Evolutionary conservation across 1,140 invertebrate genomes (phyloP).

Genomic region (Ephestia elutella): DNA sequence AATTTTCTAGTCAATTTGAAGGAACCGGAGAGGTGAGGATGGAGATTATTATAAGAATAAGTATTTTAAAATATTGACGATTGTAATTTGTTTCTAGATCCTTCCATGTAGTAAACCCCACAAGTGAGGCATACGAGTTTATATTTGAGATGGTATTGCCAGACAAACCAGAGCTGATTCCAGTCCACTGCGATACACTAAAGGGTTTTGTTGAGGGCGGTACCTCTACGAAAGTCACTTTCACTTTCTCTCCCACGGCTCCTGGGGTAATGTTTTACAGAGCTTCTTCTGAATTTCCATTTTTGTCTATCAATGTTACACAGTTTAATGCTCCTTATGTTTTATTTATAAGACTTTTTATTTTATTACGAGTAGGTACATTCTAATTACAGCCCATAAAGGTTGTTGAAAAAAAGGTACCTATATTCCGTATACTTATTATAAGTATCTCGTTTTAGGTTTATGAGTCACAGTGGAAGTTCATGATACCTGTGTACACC

Average conservation of each 20-base stretch:
- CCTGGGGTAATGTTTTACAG: conserved; percentile 38
- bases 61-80: too few species aligned
- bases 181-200: conserved; percentile 56
- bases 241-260: conserved; percentile 58
- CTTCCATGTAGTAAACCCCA: conserved; percentile 62
- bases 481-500: conserved; percentile 41
- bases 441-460: conserved; percentile 29
- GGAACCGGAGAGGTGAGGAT: too few species aligned
- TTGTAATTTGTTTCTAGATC: conserved; percentile 39
- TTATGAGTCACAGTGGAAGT: conserved; percentile 64
- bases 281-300: too few species aligned
- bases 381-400: too few species aligned
- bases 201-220: conserved; percentile 62
- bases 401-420: too few species aligned
- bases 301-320: too few species aligned
- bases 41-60: too few species aligned
- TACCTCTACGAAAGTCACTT: conserved; percentile 52
- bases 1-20: too few species aligned
- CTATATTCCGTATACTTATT: too few species aligned
- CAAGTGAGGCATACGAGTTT: conserved; percentile 55
- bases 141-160: conserved; percentile 57
- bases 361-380: too few species aligned
- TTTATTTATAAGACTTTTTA: too few species aligned
- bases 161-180: conserved; percentile 48
- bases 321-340: too few species aligned